Evolutionary conservation across 2,797 vertebrate genomes (phyloP).

Genomic region (Paramormyrops hopkinsi): DNA sequence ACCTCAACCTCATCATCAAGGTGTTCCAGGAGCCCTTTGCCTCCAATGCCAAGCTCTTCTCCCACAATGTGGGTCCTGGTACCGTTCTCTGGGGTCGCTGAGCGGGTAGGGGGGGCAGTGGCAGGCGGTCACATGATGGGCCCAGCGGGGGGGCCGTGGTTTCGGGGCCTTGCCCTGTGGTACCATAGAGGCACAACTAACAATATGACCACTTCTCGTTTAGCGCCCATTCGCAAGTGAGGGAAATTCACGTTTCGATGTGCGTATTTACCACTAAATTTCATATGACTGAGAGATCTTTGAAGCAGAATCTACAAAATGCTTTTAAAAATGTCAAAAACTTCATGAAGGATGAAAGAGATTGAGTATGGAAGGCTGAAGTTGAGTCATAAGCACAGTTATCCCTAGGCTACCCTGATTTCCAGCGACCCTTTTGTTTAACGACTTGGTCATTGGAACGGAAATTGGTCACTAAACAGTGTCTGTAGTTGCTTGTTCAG

Average conservation of each 20-base stretch:
- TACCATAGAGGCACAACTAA: background rate
- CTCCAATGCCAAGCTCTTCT: slow-evolving; percentile 79
- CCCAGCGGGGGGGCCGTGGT: background rate
- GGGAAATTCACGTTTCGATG: background rate
- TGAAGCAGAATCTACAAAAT: background rate
- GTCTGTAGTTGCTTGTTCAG: background rate
- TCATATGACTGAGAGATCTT: background rate
- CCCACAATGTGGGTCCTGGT: slow-evolving; percentile 72
- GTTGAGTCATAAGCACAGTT: background rate
- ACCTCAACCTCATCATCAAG: slow-evolving; percentile 89
- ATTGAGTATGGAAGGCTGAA: background rate
- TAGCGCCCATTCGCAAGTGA: background rate
- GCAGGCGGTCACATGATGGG: background rate
- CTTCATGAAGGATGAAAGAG: background rate
- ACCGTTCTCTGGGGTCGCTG: background rate
- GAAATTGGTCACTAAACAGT: background rate
- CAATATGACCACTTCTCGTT: background rate
- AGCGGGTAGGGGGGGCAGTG: background rate
- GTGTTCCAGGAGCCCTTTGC: slow-evolving; percentile 90
- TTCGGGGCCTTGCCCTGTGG: background rate
- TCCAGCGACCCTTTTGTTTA: background rate
- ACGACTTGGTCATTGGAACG: background rate
- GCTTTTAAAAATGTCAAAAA: background rate
- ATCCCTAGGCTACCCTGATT: background rate
- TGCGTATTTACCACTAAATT: background rate